Percentiles rank a stretch among this genome's conserved stretches.
These are phyloP conservation scores for Rhinoderma darwinii DNA, from an alignment of 2,113 vertebrate genomes.

Conservation along the genomic window DNA sequence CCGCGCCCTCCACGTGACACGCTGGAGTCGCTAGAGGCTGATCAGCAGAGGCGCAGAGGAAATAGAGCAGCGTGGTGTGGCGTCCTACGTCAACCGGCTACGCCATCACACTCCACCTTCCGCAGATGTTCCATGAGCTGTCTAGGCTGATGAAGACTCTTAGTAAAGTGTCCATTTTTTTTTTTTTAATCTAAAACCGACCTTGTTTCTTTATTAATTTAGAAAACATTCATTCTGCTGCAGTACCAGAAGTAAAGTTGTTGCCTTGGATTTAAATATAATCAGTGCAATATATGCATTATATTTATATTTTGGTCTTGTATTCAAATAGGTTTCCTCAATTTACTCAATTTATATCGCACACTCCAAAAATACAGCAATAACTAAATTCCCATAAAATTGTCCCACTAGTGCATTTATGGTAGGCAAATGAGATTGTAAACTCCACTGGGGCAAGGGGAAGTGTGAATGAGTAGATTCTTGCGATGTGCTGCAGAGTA, in stretches of 20 bases:
- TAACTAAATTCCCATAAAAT: slow-evolving; percentile 11
- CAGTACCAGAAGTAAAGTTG: background rate
- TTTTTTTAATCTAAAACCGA: too few species aligned
- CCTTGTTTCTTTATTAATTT: too few species aligned
- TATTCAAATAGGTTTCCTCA: slow-evolving; percentile 1
- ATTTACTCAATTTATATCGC: background rate
- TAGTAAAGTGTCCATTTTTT: too few species aligned
- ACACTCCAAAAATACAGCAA: background rate
- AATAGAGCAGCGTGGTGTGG: too few species aligned
- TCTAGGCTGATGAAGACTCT: too few species aligned
- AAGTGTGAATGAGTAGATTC: slow-evolving; percentile 15
- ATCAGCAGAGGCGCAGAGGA: too few species aligned
- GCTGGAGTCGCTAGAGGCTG: too few species aligned
- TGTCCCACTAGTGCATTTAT: background rate
- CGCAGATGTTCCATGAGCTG: too few species aligned
- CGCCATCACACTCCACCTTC: too few species aligned
- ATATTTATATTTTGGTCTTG: slow-evolving; percentile 6
- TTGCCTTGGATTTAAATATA: background rate
- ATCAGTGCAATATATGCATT: background rate
- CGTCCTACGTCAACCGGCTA: too few species aligned
- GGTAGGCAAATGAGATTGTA: slow-evolving; percentile 1
- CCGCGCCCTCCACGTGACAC: too few species aligned
- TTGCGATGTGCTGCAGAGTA: background rate
- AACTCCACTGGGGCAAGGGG: background rate
- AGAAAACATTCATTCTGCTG: background rate